Evolutionary conservation across 1,140 invertebrate genomes (phyloP).

Genomic region (Sinonovacula constricta): DNA sequence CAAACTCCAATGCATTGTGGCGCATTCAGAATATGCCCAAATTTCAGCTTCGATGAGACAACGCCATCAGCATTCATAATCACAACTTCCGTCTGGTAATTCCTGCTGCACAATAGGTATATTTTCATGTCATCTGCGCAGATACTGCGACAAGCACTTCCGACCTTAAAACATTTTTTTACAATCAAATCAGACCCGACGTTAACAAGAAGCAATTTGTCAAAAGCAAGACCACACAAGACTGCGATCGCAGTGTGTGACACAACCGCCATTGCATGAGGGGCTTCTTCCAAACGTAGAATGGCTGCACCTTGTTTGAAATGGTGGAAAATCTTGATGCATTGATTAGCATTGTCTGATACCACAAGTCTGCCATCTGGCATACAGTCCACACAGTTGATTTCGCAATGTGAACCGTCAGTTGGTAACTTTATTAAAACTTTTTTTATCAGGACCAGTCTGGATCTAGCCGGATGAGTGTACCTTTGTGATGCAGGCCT

Average conservation of each 20-base stretch:
- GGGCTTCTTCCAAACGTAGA: slow-evolving; percentile 9
- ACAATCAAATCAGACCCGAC: slow-evolving; percentile 22
- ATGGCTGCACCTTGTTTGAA: neutral
- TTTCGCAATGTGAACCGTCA: too few species aligned
- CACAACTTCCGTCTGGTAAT: slow-evolving; percentile 23
- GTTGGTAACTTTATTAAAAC: too few species aligned
- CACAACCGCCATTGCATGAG: slow-evolving; percentile 14
- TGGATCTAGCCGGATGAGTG: too few species aligned
- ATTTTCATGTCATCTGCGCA: slow-evolving; percentile 15
- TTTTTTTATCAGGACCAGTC: too few species aligned
- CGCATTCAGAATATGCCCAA: slow-evolving; percentile 13
- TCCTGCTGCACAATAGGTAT: slow-evolving; percentile 22
- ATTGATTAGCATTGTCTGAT: slow-evolving; percentile 23
- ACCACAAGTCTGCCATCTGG: slow-evolving; percentile 38
- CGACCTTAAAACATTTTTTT: slow-evolving; percentile 21
- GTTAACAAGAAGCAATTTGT: slow-evolving; percentile 10
- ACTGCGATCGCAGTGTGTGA: slow-evolving; percentile 23
- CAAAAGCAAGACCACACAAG: slow-evolving; percentile 19
- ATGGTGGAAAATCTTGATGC: slow-evolving; percentile 22
- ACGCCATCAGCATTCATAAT: slow-evolving; percentile 30
- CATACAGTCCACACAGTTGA: slow-evolving; percentile 38
- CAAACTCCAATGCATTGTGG: slow-evolving; percentile 23
- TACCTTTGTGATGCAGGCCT: too few species aligned
- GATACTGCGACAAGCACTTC: slow-evolving; percentile 17
- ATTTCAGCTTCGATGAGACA: slow-evolving; percentile 7